These are phyloP conservation scores for Acipenser ruthenus DNA, from an alignment of 2,797 vertebrate genomes.

Conservation along the genomic window DNA sequence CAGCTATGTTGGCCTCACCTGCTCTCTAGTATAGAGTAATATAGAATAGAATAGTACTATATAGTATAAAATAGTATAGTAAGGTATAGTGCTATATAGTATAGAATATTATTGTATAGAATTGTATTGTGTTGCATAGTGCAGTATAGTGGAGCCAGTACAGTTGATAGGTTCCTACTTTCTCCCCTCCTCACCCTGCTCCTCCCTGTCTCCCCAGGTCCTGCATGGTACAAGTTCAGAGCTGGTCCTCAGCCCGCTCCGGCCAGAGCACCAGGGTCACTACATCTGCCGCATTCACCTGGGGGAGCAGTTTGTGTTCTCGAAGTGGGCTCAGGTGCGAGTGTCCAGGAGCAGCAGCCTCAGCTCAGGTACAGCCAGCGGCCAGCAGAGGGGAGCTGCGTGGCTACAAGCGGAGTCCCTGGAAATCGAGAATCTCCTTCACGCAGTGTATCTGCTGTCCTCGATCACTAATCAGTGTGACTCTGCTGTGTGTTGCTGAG, in stretches of 20 bases:
- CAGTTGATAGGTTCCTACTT: no score
- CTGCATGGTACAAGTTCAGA: constrained; percentile 47
- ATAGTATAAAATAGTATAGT: no score
- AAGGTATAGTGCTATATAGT: no score
- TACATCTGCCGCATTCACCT: constrained; percentile 72
- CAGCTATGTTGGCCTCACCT: no score
- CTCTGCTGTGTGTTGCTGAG: not conserved
- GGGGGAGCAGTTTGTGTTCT: constrained; percentile 58
- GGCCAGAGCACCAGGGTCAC: constrained; percentile 32
- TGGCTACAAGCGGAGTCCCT: not conserved
- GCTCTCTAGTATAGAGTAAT: no score
- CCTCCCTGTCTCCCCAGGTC: constrained; percentile 41
- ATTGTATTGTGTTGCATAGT: no score
- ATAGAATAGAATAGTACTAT: no score
- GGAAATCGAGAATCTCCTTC: not conserved
- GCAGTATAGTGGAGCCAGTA: not conserved
- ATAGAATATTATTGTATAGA: no score
- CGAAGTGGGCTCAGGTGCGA: constrained; percentile 59
- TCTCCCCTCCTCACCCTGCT: no score
- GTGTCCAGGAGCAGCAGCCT: constrained; percentile 37
- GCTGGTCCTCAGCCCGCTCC: constrained; percentile 47
- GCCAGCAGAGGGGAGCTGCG: not conserved
- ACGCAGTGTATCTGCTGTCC: not conserved
- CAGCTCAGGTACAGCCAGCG: constrained; percentile 42
- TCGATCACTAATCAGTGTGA: not conserved